Evolutionary conservation across 2,113 vertebrate genomes (phyloP).

Genomic region (Hemiscyllium ocellatum): DNA sequence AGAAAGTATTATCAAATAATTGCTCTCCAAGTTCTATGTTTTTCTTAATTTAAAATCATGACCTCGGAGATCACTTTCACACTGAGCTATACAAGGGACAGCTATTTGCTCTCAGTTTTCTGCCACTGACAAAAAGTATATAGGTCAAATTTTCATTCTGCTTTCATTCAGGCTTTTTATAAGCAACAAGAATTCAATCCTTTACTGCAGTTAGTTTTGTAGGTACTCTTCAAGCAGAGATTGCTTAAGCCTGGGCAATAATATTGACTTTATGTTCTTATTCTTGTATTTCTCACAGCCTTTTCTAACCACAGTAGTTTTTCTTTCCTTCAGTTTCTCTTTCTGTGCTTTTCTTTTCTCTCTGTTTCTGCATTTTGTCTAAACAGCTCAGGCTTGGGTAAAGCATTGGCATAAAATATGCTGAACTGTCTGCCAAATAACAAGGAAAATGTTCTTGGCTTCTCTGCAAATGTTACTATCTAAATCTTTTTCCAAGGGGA

Average conservation of each 20-base stretch:
- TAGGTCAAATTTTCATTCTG: background rate
- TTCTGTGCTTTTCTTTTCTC: background rate
- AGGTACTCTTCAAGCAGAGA: background rate
- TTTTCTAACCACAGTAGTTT: background rate
- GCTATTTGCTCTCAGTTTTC: background rate
- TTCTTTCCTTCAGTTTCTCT: background rate
- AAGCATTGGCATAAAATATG: background rate
- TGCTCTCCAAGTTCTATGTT: background rate
- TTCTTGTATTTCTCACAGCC: background rate
- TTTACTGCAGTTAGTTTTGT: background rate
- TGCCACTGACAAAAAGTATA: background rate
- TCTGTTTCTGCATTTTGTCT: background rate
- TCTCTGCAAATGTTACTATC: background rate
- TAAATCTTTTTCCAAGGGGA: background rate
- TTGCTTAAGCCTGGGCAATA: background rate
- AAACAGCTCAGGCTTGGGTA: background rate
- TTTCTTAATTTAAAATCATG: background rate
- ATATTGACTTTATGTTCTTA: background rate
- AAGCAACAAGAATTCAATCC: background rate
- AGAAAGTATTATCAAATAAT: background rate
- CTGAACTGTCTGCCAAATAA: background rate
- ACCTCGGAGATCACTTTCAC: background rate
- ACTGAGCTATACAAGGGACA: background rate
- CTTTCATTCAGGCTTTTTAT: background rate
- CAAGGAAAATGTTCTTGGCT: background rate